Evolutionary conservation across 2,797 vertebrate genomes (phyloP).

Genomic region (Tangara arthus): DNA sequence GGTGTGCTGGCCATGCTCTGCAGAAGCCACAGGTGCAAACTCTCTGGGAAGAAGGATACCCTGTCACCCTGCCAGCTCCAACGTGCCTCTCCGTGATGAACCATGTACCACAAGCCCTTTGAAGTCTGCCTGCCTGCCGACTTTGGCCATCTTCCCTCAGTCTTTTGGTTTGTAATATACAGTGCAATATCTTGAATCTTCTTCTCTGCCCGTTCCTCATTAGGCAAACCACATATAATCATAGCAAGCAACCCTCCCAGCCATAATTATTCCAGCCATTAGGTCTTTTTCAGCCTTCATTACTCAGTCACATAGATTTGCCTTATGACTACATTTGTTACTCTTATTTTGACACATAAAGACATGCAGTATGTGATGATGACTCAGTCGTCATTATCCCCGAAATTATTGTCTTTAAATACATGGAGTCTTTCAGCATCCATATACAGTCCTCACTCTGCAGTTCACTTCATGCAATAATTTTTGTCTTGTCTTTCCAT

Average conservation of each 20-base stretch:
- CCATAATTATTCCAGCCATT: slow-evolving; percentile 2
- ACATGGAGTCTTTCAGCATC: background rate
- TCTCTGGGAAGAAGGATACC: background rate
- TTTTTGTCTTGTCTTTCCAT: slow-evolving; percentile 4
- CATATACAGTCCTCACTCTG: background rate
- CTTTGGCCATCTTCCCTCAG: background rate
- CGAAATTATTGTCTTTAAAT: background rate
- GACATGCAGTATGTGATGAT: background rate
- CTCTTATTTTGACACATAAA: slow-evolving; percentile 11
- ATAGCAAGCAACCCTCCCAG: slow-evolving; percentile 2
- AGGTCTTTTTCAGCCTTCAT: slow-evolving; percentile 22
- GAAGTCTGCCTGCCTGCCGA: background rate
- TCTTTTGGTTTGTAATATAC: background rate
- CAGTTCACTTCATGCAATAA: background rate
- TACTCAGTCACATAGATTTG: background rate
- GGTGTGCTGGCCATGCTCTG: background rate
- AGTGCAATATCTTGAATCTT: background rate
- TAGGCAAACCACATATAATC: background rate
- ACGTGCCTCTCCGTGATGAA: fast-evolving
- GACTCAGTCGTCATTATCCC: slow-evolving; percentile 27
- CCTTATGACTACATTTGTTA: slow-evolving; percentile 40
- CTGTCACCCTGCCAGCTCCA: background rate
- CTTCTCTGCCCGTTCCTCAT: background rate
- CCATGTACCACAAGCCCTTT: background rate
- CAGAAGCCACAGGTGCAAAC: background rate